Percentiles rank a stretch among this genome's conserved stretches.
phyloP scores from a whole-genome alignment of 37 sponge, comb jelly and placozoan genomes.

The Halisarca cf. caerulea region DNA sequence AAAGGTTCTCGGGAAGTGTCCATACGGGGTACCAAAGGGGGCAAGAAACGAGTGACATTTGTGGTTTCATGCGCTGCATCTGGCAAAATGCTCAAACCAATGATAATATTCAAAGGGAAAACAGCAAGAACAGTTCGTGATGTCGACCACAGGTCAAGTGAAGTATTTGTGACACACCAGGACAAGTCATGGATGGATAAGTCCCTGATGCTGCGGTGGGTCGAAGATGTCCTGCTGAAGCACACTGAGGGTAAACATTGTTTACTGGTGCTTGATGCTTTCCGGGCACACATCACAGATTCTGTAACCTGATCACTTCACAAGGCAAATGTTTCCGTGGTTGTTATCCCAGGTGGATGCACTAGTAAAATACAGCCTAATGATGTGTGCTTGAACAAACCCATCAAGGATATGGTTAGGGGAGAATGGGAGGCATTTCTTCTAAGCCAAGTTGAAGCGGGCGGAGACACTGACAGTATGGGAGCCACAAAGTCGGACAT shows the following conservation, averaged over 20 bases:
- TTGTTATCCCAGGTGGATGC: slow-evolving; percentile 50
- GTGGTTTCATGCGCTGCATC: slow-evolving; percentile 32
- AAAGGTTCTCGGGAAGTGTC: background rate
- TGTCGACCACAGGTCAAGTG: background rate
- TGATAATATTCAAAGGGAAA: slow-evolving; percentile 33
- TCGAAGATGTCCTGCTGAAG: slow-evolving; percentile 10
- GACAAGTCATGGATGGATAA: slow-evolving; percentile 15
- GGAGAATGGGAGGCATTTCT: background rate
- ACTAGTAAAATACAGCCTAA: slow-evolving; percentile 37
- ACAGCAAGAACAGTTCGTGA: background rate
- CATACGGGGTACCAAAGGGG: slow-evolving; percentile 18
- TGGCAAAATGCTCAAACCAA: slow-evolving; percentile 46
- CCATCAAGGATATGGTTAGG: slow-evolving; percentile 22
- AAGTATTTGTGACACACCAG: background rate
- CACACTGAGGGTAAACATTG: slow-evolving; percentile 4
- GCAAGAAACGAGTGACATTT: slow-evolving; percentile 20
- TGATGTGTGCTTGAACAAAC: slow-evolving; percentile 39
- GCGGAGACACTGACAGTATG: background rate
- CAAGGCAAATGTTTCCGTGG: background rate
- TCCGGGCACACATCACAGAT: slow-evolving; percentile 28
- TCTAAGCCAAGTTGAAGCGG: background rate
- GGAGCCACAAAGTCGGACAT: background rate
- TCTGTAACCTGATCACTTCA: slow-evolving; percentile 1
- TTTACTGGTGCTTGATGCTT: slow-evolving; percentile 29
- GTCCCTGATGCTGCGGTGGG: slow-evolving; percentile 20